These are phyloP conservation scores for Ophthalmolycus amberensis DNA, from an alignment of 2,113 vertebrate genomes.

Conservation along the genomic window DNA sequence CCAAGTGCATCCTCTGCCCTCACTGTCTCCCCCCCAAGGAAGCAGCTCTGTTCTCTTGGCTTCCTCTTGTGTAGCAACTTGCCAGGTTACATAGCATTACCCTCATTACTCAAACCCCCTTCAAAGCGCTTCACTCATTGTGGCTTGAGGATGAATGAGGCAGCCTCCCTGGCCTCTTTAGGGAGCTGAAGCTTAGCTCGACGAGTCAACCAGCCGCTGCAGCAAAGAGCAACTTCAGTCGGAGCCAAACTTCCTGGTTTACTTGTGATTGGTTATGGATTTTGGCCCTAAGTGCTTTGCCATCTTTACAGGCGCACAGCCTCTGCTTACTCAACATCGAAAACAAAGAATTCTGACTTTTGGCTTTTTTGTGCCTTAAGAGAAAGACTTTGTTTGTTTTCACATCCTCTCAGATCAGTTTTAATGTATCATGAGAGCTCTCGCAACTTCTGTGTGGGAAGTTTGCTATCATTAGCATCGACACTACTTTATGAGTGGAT, in stretches of 20 bases:
- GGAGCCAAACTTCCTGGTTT: conserved; percentile 43
- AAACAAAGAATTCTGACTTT: conserved; percentile 30
- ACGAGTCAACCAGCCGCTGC: conserved; percentile 23
- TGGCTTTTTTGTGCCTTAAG: conserved; percentile 32
- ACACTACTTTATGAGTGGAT: conserved; percentile 21
- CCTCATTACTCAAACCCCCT: conserved; percentile 64
- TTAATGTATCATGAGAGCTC: conserved; percentile 43
- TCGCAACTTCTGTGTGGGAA: conserved; percentile 46
- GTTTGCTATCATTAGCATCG: conserved; percentile 48
- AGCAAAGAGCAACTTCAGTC: conserved; percentile 45
- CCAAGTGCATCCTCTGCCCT: conserved; percentile 37
- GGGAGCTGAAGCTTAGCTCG: conserved; percentile 39
- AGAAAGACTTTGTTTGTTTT: conserved; percentile 37
- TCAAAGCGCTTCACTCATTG: conserved; percentile 60
- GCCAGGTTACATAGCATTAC: conserved; percentile 56
- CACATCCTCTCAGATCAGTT: conserved; percentile 35
- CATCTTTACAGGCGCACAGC: conserved; percentile 26
- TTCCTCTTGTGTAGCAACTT: conserved; percentile 36
- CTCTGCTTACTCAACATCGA: conserved; percentile 35
- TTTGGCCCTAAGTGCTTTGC: conserved; percentile 44
- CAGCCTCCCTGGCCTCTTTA: conserved; percentile 22
- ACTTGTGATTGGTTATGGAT: conserved; percentile 59
- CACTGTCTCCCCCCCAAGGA: conserved; percentile 3
- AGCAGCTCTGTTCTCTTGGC: conserved; percentile 41
- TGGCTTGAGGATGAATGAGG: conserved; percentile 46